Evolutionary conservation across 2,113 vertebrate genomes (phyloP).

Genomic region (Corvus hawaiiensis): DNA sequence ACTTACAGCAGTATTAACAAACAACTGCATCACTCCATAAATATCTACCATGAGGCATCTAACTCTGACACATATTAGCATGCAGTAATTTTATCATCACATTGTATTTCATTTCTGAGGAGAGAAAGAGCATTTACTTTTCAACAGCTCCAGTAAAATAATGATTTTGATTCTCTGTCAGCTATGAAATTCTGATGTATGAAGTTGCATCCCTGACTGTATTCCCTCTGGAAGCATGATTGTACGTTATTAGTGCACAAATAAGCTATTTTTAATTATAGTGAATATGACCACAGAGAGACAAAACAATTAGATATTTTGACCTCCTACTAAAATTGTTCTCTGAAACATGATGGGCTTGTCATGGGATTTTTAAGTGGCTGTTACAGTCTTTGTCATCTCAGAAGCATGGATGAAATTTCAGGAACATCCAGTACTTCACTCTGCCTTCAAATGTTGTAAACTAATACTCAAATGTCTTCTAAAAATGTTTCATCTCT

Average conservation of each 20-base stretch:
- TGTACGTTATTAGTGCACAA: background rate
- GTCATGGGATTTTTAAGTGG: background rate
- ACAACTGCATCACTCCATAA: background rate
- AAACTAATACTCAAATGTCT: background rate
- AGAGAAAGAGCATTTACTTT: background rate
- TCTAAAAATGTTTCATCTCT: background rate
- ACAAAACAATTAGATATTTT: background rate
- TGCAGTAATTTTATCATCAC: background rate
- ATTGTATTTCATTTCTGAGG: background rate
- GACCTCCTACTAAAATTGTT: background rate
- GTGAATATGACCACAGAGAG: background rate
- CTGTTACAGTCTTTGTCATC: background rate
- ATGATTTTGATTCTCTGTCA: background rate
- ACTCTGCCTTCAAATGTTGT: background rate
- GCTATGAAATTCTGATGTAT: background rate
- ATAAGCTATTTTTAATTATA: background rate
- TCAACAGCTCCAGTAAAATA: background rate
- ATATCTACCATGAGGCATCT: background rate
- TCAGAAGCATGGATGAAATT: background rate
- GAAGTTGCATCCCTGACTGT: background rate
- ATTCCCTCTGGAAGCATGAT: background rate
- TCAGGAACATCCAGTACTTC: background rate
- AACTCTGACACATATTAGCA: background rate
- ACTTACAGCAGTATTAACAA: slow-evolving; percentile 6
- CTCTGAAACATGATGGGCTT: background rate